Percentiles rank a stretch among this genome's conserved stretches.
Evolutionary conservation across 1,140 invertebrate species (phyloP).

Genomic region (Protaetia brevitarsis): DNA sequence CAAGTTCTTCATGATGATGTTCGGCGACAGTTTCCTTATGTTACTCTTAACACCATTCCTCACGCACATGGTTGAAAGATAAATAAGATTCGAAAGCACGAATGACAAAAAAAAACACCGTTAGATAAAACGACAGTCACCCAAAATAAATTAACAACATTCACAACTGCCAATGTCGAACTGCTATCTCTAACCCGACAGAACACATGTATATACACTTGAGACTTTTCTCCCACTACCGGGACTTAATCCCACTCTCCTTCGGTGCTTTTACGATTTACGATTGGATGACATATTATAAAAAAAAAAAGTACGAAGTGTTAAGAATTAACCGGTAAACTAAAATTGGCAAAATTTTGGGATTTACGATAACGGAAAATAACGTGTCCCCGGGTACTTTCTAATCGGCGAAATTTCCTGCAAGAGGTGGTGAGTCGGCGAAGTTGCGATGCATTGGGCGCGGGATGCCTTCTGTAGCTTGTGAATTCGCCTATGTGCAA

Average conservation of each 20-base stretch:
- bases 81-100: background rate
- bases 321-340: too few relatives aligned
- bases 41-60: constrained; percentile 24
- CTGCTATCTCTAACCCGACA: background rate
- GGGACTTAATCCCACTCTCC: background rate
- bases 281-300: too few relatives aligned
- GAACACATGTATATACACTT: background rate
- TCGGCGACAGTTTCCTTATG: constrained; percentile 17
- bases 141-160: too few relatives aligned
- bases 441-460: background rate
- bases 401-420: background rate
- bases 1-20: background rate
- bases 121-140: background rate
- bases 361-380: background rate
- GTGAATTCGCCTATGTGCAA: constrained; percentile 1
- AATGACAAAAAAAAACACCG: background rate
- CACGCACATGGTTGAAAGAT: constrained; percentile 29
- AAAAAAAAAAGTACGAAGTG: too few relatives aligned
- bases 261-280: too few relatives aligned
- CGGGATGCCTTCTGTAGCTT: background rate
- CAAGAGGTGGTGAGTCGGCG: background rate
- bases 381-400: background rate
- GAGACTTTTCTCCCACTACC: background rate
- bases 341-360: background rate
- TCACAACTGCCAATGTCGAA: background rate